Percentiles rank a stretch among this genome's conserved stretches.
Conservation (phyloP, 2,113 vertebrate species). For the Picathartes gymnocephalus region DNA sequence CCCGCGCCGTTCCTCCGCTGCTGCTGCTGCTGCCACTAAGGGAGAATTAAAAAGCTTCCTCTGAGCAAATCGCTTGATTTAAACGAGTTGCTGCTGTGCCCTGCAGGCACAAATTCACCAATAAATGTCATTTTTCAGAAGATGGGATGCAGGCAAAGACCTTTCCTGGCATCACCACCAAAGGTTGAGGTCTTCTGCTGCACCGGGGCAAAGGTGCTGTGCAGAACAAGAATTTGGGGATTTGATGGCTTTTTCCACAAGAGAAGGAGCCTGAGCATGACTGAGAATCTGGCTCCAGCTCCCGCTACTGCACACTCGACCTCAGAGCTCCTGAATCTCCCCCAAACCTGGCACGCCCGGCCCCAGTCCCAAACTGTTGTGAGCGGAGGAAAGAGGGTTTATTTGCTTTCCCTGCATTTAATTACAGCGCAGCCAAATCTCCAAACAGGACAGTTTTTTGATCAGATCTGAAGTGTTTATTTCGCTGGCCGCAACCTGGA, state of each 20-base stretch:
- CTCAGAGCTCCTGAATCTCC: not conserved
- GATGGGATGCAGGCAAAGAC: not conserved
- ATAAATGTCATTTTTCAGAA: not conserved
- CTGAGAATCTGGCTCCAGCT: not conserved
- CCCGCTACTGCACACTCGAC: not conserved
- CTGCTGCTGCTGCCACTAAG: not conserved
- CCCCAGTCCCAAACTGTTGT: not conserved
- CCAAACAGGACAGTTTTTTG: not conserved
- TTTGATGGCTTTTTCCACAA: not conserved
- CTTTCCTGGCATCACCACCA: not conserved
- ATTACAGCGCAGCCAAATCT: not conserved
- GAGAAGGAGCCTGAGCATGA: not conserved
- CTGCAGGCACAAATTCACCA: not conserved
- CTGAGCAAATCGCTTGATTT: slow-evolving; percentile 3
- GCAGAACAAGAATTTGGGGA: not conserved
- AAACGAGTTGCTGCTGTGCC: not conserved
- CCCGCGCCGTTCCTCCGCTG: not conserved
- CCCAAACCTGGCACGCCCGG: not conserved
- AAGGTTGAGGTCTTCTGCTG: too few relatives aligned
- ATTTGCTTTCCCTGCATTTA: not conserved
- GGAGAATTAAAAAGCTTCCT: slow-evolving; percentile 44
- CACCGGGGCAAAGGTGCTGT: not conserved
- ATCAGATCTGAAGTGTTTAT: slow-evolving; percentile 5
- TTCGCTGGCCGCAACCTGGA: not conserved
- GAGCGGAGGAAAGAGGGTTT: not conserved